Base-by-base conservation (phyloP, 2,797 vertebrate genomes). In the Sebastes minor region DNA sequence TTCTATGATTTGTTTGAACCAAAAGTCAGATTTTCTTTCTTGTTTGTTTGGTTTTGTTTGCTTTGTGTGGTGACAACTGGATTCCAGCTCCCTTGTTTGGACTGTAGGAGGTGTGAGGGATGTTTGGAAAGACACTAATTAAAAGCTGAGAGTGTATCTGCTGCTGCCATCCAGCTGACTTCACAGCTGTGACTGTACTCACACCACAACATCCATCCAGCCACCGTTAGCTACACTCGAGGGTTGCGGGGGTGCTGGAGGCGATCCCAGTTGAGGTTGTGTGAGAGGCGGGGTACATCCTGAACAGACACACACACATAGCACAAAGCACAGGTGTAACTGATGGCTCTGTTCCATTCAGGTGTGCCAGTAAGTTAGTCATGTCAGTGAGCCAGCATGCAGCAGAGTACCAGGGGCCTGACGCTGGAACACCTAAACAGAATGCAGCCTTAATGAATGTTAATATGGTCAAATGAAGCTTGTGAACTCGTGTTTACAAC, bases 91-190 rank as follows among this genome's bases (percentile, higher is more conserved):
- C 28, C 5, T 6, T 56, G 42, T 83, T 83, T 71, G 32, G 22
- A 49, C 46, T 67, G 33, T 32, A 61, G n/a, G 30, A 68, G n/a
- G 12, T 76, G n/a, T 32, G 71, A 82, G 63, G 81, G 76, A 64
- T 74, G 74, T 81, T 77, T 78, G 65, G 42, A 81, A 23, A 71
- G 72, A 80, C n/a, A 18, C 27, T 76, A 30, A 83, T 83, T 63
- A 63, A 76, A 85, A 70, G 25, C 49, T 71, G 23, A 70, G 73
- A 38, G 28, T 76, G 49, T 53, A 22, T 64, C 60, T 70, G 35
- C 61, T 69, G 82, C 61, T 72, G 66, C 78, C 59, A 81, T 23
- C 66, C 82, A 74, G 77, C 77, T 78, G 76, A 69, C 61, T 62
- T 62, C 68, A 60, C 76, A 76, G 84, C 81, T 78, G 84, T 64